Evolutionary conservation across 1,140 invertebrate genomes (phyloP).

Genomic region (Hyles euphorbiae): DNA sequence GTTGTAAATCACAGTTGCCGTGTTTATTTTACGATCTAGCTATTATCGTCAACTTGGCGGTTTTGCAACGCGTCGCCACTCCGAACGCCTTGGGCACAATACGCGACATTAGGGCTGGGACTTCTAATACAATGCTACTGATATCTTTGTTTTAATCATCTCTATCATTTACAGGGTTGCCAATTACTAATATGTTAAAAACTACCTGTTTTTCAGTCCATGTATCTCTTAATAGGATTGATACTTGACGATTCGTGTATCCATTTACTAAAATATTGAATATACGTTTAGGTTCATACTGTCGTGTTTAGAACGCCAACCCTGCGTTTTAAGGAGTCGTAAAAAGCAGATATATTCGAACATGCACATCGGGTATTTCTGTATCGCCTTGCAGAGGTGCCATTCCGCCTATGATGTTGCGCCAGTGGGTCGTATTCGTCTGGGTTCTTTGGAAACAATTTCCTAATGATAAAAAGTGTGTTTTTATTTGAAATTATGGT

Average conservation of each 20-base stretch:
- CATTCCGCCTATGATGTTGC: slow-evolving; percentile 8
- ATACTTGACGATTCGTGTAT: too few relatives aligned
- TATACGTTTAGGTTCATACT: neutral
- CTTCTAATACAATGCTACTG: neutral
- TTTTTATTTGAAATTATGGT: too few relatives aligned
- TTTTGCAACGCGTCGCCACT: slow-evolving; percentile 55
- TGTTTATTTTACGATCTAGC: slow-evolving; percentile 66
- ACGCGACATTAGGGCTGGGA: slow-evolving; percentile 29
- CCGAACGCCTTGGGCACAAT: slow-evolving; percentile 30
- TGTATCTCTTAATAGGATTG: too few relatives aligned
- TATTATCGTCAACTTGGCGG: slow-evolving; percentile 63
- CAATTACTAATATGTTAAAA: too few relatives aligned
- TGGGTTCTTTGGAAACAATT: neutral
- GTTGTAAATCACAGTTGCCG: slow-evolving; percentile 59
- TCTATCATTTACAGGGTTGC: too few relatives aligned
- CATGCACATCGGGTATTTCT: slow-evolving; percentile 58
- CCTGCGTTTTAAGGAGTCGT: slow-evolving; percentile 36
- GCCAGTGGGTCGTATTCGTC: neutral
- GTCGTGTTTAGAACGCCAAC: slow-evolving; percentile 10
- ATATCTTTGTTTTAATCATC: too few relatives aligned
- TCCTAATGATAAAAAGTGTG: too few relatives aligned
- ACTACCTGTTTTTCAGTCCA: too few relatives aligned
- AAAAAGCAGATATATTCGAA: slow-evolving; percentile 57
- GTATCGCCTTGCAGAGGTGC: slow-evolving; percentile 33
- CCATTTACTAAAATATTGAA: too few relatives aligned